phyloP scores from a whole-genome alignment of 2,113 vertebrate genomes.

The Shinisaurus crocodilurus region DNA sequence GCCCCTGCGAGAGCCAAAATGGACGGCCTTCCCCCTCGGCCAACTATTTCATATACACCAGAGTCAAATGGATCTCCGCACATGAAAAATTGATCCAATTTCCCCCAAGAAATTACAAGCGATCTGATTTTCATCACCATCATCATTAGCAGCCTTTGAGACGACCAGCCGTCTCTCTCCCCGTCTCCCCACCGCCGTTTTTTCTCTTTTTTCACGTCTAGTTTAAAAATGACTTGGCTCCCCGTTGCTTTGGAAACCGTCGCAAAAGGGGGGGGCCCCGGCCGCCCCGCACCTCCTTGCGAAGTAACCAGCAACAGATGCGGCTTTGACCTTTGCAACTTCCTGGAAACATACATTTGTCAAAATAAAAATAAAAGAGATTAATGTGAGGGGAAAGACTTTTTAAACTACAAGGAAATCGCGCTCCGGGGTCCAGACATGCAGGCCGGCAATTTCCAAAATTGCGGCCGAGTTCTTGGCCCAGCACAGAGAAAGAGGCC shows the following conservation, averaged over 20 bases:
- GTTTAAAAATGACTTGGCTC: slow-evolving; percentile 74
- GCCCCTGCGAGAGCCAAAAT: background rate
- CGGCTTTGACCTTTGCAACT: slow-evolving; percentile 89
- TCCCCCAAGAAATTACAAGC: slow-evolving; percentile 57
- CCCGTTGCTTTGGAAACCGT: slow-evolving; percentile 82
- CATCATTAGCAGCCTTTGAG: slow-evolving; percentile 75
- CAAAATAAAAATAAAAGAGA: slow-evolving; percentile 90
- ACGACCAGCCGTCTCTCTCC: slow-evolving; percentile 55
- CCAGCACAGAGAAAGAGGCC: background rate
- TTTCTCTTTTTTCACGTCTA: slow-evolving; percentile 41
- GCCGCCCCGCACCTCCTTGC: slow-evolving; percentile 64
- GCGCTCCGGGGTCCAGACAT: slow-evolving; percentile 11
- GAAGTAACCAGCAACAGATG: slow-evolving; percentile 94
- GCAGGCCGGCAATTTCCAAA: background rate
- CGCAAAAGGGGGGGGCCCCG: slow-evolving; percentile 67
- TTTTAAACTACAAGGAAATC: slow-evolving; percentile 56
- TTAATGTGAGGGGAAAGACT: slow-evolving; percentile 81
- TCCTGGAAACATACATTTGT: slow-evolving; percentile 94
- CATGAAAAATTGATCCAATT: slow-evolving; percentile 67
- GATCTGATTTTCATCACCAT: slow-evolving; percentile 64
- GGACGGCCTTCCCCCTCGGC: background rate
- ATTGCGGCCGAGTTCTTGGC: background rate
- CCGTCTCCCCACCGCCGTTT: slow-evolving; percentile 30
- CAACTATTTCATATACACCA: slow-evolving; percentile 32
- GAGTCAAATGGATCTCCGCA: slow-evolving; percentile 45